A percentile compares a stretch with the other conserved stretches of the same genome.
phyloP scores from a whole-genome alignment of 2,888 invertebrate species.

The Orthonevra nobilis region DNA sequence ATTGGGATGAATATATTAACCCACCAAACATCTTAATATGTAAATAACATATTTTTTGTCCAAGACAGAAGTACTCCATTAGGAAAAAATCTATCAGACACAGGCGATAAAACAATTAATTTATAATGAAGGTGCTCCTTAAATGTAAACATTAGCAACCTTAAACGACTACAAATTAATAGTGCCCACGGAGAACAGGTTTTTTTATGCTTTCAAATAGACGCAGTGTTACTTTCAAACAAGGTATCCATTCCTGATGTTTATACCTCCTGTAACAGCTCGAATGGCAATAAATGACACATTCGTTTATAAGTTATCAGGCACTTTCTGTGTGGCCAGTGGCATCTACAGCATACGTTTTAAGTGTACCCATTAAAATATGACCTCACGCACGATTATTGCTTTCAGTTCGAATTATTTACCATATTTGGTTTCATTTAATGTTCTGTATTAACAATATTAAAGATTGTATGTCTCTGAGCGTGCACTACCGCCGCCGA shows the following conservation, averaged over 20 bases:
- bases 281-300: neutral
- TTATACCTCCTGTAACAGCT: neutral
- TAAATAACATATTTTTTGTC: neutral
- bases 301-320: neutral
- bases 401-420: constrained; percentile 4
- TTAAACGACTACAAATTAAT: neutral
- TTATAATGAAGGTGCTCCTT: constrained; percentile 7
- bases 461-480: neutral
- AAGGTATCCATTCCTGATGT: neutral
- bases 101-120: neutral
- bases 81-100: neutral
- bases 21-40: too few relatives aligned
- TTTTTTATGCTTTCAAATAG: neutral
- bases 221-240: neutral
- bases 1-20: too few relatives aligned
- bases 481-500: too few relatives aligned
- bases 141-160: neutral
- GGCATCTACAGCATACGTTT: neutral
- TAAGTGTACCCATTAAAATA: constrained; percentile 25
- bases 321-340: constrained; percentile 17
- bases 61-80: neutral
- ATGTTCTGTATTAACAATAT: neutral
- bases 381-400: constrained; percentile 18
- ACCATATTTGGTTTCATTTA: neutral
- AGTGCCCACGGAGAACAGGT: neutral